Percentiles rank a stretch among this genome's conserved stretches.
These are phyloP conservation scores for Nymphalis c-album DNA, from an alignment of 2,888 invertebrate genomes.

Conservation along the genomic window DNA sequence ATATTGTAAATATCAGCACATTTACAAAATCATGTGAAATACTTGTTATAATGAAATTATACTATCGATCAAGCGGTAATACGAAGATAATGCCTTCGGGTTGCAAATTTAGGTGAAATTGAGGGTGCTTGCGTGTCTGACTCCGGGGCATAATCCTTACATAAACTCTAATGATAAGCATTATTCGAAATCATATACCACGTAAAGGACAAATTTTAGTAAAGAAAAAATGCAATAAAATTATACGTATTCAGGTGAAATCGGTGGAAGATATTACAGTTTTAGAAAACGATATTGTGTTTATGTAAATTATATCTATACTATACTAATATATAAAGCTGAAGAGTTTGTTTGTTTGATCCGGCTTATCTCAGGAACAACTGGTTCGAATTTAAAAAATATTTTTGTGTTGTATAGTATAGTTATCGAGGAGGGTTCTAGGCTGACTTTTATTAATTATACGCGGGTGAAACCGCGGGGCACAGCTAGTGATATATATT, in stretches of 20 bases:
- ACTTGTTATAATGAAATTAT: slow-evolving; percentile 71
- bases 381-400: too few species aligned
- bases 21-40: slow-evolving; percentile 53
- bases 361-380: too few species aligned
- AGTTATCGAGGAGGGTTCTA: too few species aligned
- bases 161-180: slow-evolving; percentile 65
- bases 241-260: slow-evolving; percentile 29
- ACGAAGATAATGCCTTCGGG: slow-evolving; percentile 69
- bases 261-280: background rate
- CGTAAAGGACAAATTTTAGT: slow-evolving; percentile 48
- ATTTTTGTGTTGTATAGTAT: too few species aligned
- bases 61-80: slow-evolving; percentile 77
- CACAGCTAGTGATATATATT: too few species aligned
- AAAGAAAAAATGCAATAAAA: slow-evolving; percentile 33
- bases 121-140: slow-evolving; percentile 70
- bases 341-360: too few species aligned
- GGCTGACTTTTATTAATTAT: too few species aligned
- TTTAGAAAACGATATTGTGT: too few species aligned
- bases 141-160: slow-evolving; percentile 62
- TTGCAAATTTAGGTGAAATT: slow-evolving; percentile 77
- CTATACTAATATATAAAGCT: too few species aligned
- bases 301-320: too few species aligned
- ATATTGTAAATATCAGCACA: slow-evolving; percentile 5
- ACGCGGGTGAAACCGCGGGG: too few species aligned
- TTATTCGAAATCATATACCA: slow-evolving; percentile 69